These are phyloP conservation scores for Hippocampus barbouri DNA, from an alignment of 2,113 vertebrate genomes.

Conservation along the genomic window DNA sequence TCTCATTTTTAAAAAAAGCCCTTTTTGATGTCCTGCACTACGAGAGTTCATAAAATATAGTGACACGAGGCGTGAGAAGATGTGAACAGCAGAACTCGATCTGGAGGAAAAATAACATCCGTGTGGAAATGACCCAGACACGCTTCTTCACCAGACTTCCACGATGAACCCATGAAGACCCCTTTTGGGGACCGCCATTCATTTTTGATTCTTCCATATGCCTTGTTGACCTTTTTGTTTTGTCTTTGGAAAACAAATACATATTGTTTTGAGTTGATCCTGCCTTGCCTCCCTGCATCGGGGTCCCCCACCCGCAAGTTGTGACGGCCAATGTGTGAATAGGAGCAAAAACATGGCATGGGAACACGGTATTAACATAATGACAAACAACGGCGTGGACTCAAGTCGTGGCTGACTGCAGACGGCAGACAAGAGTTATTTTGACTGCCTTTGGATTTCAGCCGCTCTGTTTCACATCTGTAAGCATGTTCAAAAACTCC, in stretches of 20 bases:
- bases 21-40: neutral
- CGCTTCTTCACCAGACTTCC: slow-evolving; percentile 37
- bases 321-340: too few relatives aligned
- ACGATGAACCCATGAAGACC: slow-evolving; percentile 33
- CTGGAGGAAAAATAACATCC: slow-evolving; percentile 47
- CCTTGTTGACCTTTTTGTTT: too few relatives aligned
- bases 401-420: neutral
- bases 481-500: neutral
- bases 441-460: neutral
- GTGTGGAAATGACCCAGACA: slow-evolving; percentile 49
- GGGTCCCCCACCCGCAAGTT: too few relatives aligned
- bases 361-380: neutral
- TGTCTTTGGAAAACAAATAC: too few relatives aligned
- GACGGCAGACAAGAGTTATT: neutral
- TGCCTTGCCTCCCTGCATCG: too few relatives aligned
- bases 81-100: neutral
- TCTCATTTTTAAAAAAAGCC: neutral
- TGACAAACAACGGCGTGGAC: neutral
- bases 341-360: too few relatives aligned
- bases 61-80: neutral
- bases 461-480: neutral
- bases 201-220: too few relatives aligned
- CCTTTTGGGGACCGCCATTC: too few relatives aligned
- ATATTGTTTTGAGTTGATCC: too few relatives aligned
- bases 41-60: neutral